Evolutionary conservation across 2,797 vertebrate genomes (phyloP).

Genomic region (Mormyrus proboscirostris): DNA sequence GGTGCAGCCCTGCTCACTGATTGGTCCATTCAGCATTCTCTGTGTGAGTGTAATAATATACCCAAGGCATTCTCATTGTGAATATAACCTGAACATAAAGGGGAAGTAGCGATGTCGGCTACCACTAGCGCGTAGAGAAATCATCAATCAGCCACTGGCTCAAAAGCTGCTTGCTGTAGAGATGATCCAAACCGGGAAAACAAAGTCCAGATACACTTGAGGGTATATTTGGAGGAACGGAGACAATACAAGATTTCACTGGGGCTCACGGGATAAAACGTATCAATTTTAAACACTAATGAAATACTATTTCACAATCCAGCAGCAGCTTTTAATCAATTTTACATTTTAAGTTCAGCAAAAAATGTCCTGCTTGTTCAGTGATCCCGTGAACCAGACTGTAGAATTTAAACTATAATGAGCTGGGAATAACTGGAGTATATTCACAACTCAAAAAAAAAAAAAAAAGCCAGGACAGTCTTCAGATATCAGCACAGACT

Average conservation of each 20-base stretch:
- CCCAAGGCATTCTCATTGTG: background rate
- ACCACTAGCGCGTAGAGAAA: background rate
- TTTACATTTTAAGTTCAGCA: background rate
- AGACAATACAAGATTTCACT: background rate
- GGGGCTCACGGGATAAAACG: background rate
- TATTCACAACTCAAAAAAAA: background rate
- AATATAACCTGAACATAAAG: background rate
- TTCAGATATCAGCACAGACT: background rate
- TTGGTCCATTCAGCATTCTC: constrained; percentile 4
- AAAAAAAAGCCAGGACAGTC: background rate
- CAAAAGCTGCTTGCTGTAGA: background rate
- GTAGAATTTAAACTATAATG: background rate
- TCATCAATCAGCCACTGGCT: background rate
- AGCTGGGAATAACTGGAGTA: background rate
- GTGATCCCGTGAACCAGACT: background rate
- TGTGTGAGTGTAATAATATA: background rate
- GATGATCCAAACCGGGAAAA: background rate
- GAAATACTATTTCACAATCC: background rate
- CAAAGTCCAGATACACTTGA: background rate
- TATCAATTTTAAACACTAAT: background rate
- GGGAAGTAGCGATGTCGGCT: background rate
- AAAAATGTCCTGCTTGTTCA: background rate
- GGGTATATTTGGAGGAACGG: background rate
- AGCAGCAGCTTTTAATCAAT: background rate
- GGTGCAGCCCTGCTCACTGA: background rate